Evolutionary conservation across 2,797 vertebrate genomes (phyloP).

Genomic region (Kryptopterus vitreolus): DNA sequence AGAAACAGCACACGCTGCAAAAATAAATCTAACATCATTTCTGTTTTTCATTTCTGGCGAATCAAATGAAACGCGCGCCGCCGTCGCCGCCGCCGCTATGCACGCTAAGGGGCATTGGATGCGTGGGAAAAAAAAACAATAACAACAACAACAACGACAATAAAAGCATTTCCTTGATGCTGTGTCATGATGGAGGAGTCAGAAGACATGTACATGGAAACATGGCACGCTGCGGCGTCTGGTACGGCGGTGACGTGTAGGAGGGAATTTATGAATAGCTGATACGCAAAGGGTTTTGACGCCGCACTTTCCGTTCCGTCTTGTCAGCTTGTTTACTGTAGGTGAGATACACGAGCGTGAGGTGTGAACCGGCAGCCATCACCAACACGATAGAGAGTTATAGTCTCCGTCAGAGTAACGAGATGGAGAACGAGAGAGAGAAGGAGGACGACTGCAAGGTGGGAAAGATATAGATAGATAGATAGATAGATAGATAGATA

Average conservation of each 20-base stretch:
- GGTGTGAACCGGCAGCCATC: constrained; percentile 73
- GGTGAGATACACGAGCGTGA: constrained; percentile 70
- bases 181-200: constrained; percentile 23
- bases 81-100: background rate
- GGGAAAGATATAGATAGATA: constrained; percentile 10
- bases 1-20: constrained; percentile 41
- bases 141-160: no score
- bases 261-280: constrained; percentile 50
- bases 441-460: no score
- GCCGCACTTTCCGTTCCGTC: constrained; percentile 49
- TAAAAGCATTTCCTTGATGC: constrained; percentile 43
- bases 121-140: constrained; percentile 36
- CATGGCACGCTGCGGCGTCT: constrained; percentile 29
- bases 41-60: constrained; percentile 34
- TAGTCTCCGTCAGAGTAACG: background rate
- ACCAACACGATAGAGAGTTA: constrained; percentile 68
- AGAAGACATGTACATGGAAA: constrained; percentile 20
- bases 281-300: constrained; percentile 47
- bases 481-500: constrained; percentile 1
- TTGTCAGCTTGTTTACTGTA: constrained; percentile 60
- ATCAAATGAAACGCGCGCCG: constrained; percentile 28
- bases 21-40: constrained; percentile 45
- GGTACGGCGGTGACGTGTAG: constrained; percentile 39
- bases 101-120: constrained; percentile 26
- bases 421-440: background rate